Conservation (phyloP, 2,797 vertebrate species). For the Hyperoplus lanceolatus region DNA sequence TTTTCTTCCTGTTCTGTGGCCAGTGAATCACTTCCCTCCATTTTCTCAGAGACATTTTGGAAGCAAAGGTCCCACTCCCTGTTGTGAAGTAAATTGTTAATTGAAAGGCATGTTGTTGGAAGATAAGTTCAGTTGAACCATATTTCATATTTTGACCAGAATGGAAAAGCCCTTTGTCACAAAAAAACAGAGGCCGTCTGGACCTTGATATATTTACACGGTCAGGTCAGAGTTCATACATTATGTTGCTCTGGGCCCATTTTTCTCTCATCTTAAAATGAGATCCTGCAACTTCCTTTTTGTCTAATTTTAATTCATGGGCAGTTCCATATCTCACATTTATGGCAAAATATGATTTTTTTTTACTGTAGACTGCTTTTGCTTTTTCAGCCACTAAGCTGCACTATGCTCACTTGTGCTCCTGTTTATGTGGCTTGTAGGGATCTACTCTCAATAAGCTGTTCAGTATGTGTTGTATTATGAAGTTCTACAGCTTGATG, state of each 20-base stretch:
- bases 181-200: conserved; percentile 15
- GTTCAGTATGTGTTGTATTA: not conserved
- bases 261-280: conserved; percentile 35
- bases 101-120: conserved; percentile 74
- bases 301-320: not conserved
- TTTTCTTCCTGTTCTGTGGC: conserved; percentile 42
- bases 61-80: conserved; percentile 67
- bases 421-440: not conserved
- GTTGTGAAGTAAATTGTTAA: conserved; percentile 65
- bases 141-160: conserved; percentile 68
- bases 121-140: conserved; percentile 64
- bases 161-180: conserved; percentile 34
- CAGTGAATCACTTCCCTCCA: conserved; percentile 64
- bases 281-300: not conserved
- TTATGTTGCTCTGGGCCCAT: conserved; percentile 6
- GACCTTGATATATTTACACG: conserved; percentile 40
- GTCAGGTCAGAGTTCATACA: conserved; percentile 53
- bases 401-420: not conserved
- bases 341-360: not conserved
- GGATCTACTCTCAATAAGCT: not conserved
- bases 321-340: not conserved
- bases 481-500: not conserved
- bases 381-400: conserved; percentile 3
- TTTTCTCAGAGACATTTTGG: conserved; percentile 70
- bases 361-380: conserved; percentile 2